These are phyloP conservation scores for Ophion ventricosus DNA, from an alignment of 2,888 invertebrate species.

Conservation along the genomic window DNA sequence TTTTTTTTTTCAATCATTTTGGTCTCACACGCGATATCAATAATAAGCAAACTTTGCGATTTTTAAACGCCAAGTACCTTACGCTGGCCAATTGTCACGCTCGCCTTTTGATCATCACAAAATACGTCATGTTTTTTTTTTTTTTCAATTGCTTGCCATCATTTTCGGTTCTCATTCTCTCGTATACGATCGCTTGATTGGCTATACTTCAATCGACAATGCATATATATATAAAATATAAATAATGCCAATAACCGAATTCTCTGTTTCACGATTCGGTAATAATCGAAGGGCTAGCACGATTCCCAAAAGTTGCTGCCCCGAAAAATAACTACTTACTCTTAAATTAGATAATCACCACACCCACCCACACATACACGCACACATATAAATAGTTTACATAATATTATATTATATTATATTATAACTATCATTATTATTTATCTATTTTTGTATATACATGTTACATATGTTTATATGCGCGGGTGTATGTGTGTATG, in stretches of 20 bases:
- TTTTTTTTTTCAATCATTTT: background rate
- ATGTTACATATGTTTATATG: background rate
- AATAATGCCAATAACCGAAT: conserved; percentile 43
- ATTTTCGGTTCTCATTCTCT: conserved; percentile 40
- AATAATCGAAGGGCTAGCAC: background rate
- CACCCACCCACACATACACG: background rate
- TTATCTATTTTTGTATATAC: background rate
- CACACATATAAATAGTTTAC: background rate
- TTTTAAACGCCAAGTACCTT: background rate
- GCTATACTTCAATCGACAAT: conserved; percentile 17
- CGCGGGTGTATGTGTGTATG: background rate
- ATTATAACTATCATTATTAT: background rate
- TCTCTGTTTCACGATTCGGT: conserved; percentile 28
- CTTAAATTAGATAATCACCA: background rate
- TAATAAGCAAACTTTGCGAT: background rate
- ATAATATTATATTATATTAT: background rate
- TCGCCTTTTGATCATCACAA: conserved; percentile 43
- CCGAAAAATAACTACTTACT: background rate
- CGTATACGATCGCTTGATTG: conserved; percentile 45
- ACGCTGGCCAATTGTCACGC: conserved; percentile 17
- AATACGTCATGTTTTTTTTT: conserved; percentile 40
- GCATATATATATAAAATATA: conserved; percentile 1
- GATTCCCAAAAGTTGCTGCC: background rate
- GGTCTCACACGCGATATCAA: background rate
- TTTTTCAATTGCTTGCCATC: conserved; percentile 32